Evolutionary conservation across 2,797 vertebrate species (phyloP), one percentile per base, ranked within the genome.

Genomic region (Sebastes hopkinsi): DNA sequence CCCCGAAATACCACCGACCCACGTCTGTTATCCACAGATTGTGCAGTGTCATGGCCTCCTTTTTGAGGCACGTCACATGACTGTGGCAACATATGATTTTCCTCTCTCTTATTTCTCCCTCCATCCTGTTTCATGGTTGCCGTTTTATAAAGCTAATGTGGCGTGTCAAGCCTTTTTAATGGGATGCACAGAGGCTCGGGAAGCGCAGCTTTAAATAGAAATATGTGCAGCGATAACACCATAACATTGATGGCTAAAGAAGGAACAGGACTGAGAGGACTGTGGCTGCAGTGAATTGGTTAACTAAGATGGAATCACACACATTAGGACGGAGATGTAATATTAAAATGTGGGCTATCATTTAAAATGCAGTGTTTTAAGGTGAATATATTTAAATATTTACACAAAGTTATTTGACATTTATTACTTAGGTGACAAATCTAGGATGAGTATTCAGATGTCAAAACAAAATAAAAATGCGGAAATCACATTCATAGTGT

Each of bases 161-260:
- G 94, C 93, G 92, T 96, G 95, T 96, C 97, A 94, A 96, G 95
- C 94, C 93, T 95, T 96, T 97, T 97, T 97, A 97, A 97, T 97
- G 96, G 94, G 95, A 96, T 96, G 96, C 96, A 95, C 92, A 95
- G 90, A 94, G 95, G 92, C 92, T 89, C 62, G 94, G 95, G 94
- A 96, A 96, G 96, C 91, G 90, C 93, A 93, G 94, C 96, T 92
- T 95, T 96, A 96, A 97, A 97, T 97, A 97, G 96, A 96, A 96
- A 95, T 96, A 95, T 81, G 82, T 89, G 79, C 76, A 80, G 87
- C 25, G 84, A 90, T 93, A 93, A 94, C 76, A 52, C 82, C 81
- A 30, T 79, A 75, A 68, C 60, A 38, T 72, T 88, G 86, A 91
- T 90, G 88, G 87, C 73, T 77, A 59, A 81, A 81, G 80, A 71